Base-by-base conservation (phyloP, 2,113 vertebrate species). In the Chloropsis hardwickii region DNA sequence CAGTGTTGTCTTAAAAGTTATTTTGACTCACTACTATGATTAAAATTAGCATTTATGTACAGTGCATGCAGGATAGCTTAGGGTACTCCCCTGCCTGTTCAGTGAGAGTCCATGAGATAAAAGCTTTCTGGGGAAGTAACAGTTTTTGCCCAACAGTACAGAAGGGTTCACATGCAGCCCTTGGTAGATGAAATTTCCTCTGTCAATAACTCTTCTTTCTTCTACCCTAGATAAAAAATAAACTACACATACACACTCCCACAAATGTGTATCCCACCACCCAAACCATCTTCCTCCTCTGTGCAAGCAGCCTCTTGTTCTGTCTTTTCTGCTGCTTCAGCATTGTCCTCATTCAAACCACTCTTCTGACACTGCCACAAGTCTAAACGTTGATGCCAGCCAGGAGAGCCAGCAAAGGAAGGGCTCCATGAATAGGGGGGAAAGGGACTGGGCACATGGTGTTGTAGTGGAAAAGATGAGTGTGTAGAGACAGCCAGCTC, bases 381-480 rank as follows among this genome's bases (percentile, higher is more conserved):
- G 23, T 64, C 57, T 60, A 37, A 82, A 72, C 31, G 56, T 17
- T 24, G 29, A 56, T 0, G 0, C 44, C 5, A 2, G n/a, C 44
- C 6, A 1, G 21, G 44, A 82, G 33, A 83, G 66, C 1, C 5
- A 79, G 70, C 48, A 66, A 74, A 65, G 0, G 1, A 33, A 51
- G 48, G 42, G 69, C 39, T 66, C 69, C 13, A 2, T 45, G 66
- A 4, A 1, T 1, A 56, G 29, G 3, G 11, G 44, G 53, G 14
- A 81, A 74, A 47, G 40, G 39, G 29, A n/a, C 70, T 56, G 48
- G 21, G 33, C 72, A 22, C 28, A 19, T 0, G 0, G n/a, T 48
- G 53, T 1, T 80, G 84, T 37, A 72, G 87, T 15, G 14, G 76
- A 60, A 92, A 82, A 80, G 61, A 40, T n/a, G 45, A 79, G 33